Base-by-base conservation (phyloP, 1,140 invertebrate genomes). In the Solenopsis fugax region DNA sequence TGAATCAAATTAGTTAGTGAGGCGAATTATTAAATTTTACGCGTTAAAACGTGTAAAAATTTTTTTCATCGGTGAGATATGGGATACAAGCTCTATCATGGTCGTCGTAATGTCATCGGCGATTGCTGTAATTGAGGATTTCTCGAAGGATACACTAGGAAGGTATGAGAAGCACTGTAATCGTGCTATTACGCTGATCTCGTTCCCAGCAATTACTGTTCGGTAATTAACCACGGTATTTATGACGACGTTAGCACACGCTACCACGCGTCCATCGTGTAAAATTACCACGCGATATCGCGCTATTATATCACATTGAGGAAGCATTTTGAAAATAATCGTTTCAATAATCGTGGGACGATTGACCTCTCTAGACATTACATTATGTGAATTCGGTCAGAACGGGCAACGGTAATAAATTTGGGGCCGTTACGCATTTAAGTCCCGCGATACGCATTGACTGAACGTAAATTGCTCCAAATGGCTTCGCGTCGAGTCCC, bases 101-200 rank as follows among this genome's bases (percentile, higher is more conserved):
- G 94, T 95, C 90, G 93, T 95, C 48, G 94, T 94, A 87, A 93
- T 94, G 76, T 94, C 95, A 88, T 93, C 94, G 87, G 92, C 93
- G 75, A 91, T 93, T 37, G 82, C 94, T 16, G 92, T 93, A 24
- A 81, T 94, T 93, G 94, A 95, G 88, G 94, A 95, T 90, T 93
- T 93, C 64, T 93, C 94, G 13, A 94, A 92, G 87, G 95, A 95
- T 76, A 95, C 94, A 0, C 92, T 95, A 67, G 94, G 94, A 91
- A 95, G 94, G 95, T 95, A 94, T 37, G 80, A 54, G n/a, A 50
- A 50, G 5, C 18, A 12, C 12, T 41, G 45, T 18, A 34, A 13
- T 29, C 41, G 13, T 4, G 54, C 16, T 52, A 41, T 75, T 24
- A 71, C 37, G 21, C 41, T n/a, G n/a, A 16, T 52, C 24, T 69